Base-by-base conservation (phyloP, 2,113 vertebrate genomes). In the Bothrops jararaca region DNA sequence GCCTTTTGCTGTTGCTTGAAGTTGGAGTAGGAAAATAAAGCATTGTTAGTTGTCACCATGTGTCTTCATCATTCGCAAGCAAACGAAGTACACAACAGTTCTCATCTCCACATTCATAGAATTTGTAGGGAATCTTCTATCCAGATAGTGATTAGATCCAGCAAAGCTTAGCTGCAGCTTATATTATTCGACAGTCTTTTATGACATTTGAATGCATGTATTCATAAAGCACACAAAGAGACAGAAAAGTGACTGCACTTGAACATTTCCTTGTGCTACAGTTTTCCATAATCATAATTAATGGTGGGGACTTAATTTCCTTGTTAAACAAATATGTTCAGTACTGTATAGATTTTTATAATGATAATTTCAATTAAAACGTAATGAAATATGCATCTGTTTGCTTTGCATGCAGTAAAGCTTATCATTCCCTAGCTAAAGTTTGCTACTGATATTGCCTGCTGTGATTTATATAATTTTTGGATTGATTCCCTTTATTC, bases 221-320 rank as follows among this genome's bases (percentile, higher is more conserved):
- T 88, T 52, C 2, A 53, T 54, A 53, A 53, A 54, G 6, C 29
- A 50, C 34, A 34, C 26, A 88, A 18, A 53, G 15, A 54, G 26
- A 88, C 48, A 88, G 48, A 88, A n/a, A 54, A 88, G 29, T n/a
- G 52, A 34, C 74, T 88, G 26, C 3, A 3, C 13, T 54, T 92
- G 2, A 64, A 53, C 24, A 69, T 1, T 64, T 60, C 48, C 50
- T 39, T 87, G 39, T 88, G 52, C 74, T 90, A 50, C 42, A 60
- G 69, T 94, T 92, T 69, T 57, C 20, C 90, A 29, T 20, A 24
- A 89, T 74, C 92, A 74, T 91, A 42, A 85, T 91, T 93, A 86
- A 57, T 92, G n/a, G 92, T 90, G 57, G 88, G 56, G 39, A 48
- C 88, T 69, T 69, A 87, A 2, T 2, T 88, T 74, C 42, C 93